Percentiles rank a stretch among this genome's conserved stretches.
phyloP scores from a whole-genome alignment of 2,113 vertebrate genomes.

The Oreamnos americanus region DNA sequence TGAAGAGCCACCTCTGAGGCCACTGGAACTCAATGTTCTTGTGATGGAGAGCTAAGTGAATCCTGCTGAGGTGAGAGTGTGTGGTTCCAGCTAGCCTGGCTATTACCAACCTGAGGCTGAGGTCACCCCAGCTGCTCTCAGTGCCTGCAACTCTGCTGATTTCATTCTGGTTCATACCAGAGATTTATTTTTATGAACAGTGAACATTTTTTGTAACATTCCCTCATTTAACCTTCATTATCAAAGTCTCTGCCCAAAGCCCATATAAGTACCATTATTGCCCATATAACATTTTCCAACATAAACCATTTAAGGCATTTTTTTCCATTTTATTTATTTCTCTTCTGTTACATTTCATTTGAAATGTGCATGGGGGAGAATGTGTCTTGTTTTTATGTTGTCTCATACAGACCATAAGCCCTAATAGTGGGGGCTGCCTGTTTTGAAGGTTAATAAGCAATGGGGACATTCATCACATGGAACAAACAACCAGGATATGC shows the following conservation, averaged over 20 bases:
- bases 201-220: conserved; percentile 75
- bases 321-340: conserved; percentile 72
- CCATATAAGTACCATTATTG: conserved; percentile 68
- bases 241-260: conserved; percentile 73
- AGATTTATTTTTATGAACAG: conserved; percentile 79
- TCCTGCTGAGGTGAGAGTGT: conserved; percentile 45
- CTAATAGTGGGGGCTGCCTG: conserved; percentile 62
- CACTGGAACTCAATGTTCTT: not conserved
- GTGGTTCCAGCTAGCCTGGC: conserved; percentile 30
- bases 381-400: conserved; percentile 76
- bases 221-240: conserved; percentile 79
- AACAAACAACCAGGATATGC: conserved; percentile 44
- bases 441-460: conserved; percentile 66
- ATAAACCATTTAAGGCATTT: conserved; percentile 75
- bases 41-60: conserved; percentile 47
- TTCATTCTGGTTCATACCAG: conserved; percentile 68
- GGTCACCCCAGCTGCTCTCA: conserved; percentile 65
- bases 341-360: conserved; percentile 76
- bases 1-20: not conserved
- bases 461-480: conserved; percentile 49
- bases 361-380: conserved; percentile 70
- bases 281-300: conserved; percentile 76
- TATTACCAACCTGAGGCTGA: conserved; percentile 65
- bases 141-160: conserved; percentile 62
- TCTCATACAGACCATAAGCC: conserved; percentile 69